Base-by-base conservation (phyloP, 2,888 invertebrate genomes). In the Lepidochrysops patricia region DNA sequence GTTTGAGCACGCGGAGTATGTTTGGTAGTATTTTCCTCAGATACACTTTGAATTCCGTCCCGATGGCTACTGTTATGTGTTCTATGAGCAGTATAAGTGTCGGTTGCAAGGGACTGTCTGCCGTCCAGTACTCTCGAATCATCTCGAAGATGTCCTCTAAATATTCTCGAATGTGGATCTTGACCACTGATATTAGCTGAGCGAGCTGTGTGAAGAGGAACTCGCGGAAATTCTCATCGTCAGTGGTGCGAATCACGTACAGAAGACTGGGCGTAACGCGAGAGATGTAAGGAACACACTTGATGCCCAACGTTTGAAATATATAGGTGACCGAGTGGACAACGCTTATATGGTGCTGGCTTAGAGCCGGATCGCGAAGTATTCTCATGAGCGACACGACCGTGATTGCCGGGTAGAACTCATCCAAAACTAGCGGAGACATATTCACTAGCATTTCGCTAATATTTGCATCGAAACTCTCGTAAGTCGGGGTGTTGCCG, bases 391-490 rank as follows among this genome's bases (percentile, higher is more conserved):
- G 89, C 0, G 97, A 97, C 0, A 97, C 96, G 61, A 99, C 96
- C 0, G 98, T 98, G 63, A 99, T 96, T 0, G 98, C 98, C 6
- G 98, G 97, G 85, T 99, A 99, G 83, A 98, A 99, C 80, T 99
- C 99, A 70, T 99, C 98, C 57, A 99, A 87, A 13, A 94, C 93
- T 48, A 92, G 90, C 0, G 95, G 94, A 34, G 95, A 94, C 97
- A 98, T 97, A 73, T 95, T 97, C 0, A 98, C 98, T 19, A 98
- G 84, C 94, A 98, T 95, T 78, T 98, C 98, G 70, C 95, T 96
- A 0, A 96, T 94, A 78, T 96, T 96, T 62, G 90, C 88, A 50
- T 87, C 83, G 60, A 82, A 76, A 65, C 74, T 77, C 9, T 91
- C 90, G 66, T 93, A 93, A 43, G 91, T 90, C 64, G 94, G 94